Conservation (phyloP, 2,888 invertebrate genomes). For the Trissolcus brochymenae region DNA sequence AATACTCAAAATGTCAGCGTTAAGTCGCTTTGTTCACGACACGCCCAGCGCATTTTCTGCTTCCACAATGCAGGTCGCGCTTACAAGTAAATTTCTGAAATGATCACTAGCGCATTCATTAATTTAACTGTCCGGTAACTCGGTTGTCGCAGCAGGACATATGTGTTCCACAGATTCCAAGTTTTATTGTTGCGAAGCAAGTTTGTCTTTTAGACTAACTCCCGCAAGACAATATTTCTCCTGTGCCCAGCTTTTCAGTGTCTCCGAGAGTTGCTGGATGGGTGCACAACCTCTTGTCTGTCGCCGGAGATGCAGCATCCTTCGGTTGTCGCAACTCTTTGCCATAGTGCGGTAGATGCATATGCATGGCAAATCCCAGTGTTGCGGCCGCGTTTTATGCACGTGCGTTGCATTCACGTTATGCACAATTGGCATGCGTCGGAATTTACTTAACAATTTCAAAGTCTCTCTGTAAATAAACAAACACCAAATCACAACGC, state of each 20-base stretch:
- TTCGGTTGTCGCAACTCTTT: background rate
- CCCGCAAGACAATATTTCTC: conserved; percentile 44
- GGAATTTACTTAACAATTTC: too few species aligned
- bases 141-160: conserved; percentile 36
- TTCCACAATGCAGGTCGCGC: conserved; percentile 12
- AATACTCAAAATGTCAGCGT: too few species aligned
- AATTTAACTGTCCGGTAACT: conserved; percentile 54
- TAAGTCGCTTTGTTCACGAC: too few species aligned
- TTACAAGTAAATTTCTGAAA: conserved; percentile 18
- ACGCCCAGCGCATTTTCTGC: background rate
- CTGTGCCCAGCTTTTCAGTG: conserved; percentile 30
- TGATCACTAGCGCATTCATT: conserved; percentile 43
- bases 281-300: conserved; percentile 32
- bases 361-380: conserved; percentile 36
- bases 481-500: too few species aligned
- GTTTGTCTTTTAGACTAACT: conserved; percentile 52
- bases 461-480: too few species aligned
- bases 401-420: background rate
- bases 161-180: conserved; percentile 42
- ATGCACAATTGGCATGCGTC: too few species aligned
- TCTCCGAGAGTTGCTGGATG: conserved; percentile 32
- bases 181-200: conserved; percentile 46
- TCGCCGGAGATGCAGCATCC: conserved; percentile 33
- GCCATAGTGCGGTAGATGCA: conserved; percentile 30
- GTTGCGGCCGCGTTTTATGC: background rate